Percentiles rank a stretch among this genome's conserved stretches.
These are phyloP conservation scores for Hucho hucho DNA, from an alignment of 2,113 vertebrate genomes.

Conservation along the genomic window DNA sequence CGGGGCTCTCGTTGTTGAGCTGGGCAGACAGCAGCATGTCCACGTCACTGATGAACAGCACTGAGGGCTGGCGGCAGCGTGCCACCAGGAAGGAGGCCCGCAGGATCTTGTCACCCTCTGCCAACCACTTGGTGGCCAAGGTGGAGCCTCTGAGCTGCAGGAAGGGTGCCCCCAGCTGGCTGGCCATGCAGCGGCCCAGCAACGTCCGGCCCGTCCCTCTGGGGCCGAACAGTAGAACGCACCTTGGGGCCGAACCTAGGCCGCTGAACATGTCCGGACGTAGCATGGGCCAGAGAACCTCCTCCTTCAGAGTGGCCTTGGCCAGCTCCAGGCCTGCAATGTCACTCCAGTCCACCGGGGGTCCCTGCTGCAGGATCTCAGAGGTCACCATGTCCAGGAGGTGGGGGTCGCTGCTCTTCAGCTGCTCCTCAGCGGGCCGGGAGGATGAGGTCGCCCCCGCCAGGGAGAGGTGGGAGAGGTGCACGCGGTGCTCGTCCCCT, in stretches of 20 bases:
- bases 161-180: slow-evolving; percentile 91
- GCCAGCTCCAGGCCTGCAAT: slow-evolving; percentile 91
- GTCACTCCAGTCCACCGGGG: slow-evolving; percentile 91
- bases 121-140: slow-evolving; percentile 91
- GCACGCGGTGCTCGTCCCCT: slow-evolving; percentile 85
- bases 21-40: slow-evolving; percentile 91
- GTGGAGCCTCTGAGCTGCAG: slow-evolving; percentile 88
- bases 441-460: slow-evolving; percentile 87
- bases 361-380: slow-evolving; percentile 90
- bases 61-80: slow-evolving; percentile 89
- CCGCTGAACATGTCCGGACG: slow-evolving; percentile 92
- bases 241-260: slow-evolving; percentile 75
- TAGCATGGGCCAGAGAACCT: slow-evolving; percentile 94
- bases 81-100: slow-evolving; percentile 92
- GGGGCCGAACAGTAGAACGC: slow-evolving; percentile 92
- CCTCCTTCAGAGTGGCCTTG: slow-evolving; percentile 91
- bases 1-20: slow-evolving; percentile 88
- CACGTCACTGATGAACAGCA: slow-evolving; percentile 94
- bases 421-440: slow-evolving; percentile 89
- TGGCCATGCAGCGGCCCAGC: slow-evolving; percentile 90
- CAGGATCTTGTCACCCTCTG: slow-evolving; percentile 91
- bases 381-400: slow-evolving; percentile 95
- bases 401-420: slow-evolving; percentile 91
- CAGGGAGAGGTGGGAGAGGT: slow-evolving; percentile 85
- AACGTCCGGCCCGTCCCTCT: slow-evolving; percentile 92